These are phyloP conservation scores for Hartigia nigra DNA, from an alignment of 2,888 invertebrate genomes.

Conservation along the genomic window DNA sequence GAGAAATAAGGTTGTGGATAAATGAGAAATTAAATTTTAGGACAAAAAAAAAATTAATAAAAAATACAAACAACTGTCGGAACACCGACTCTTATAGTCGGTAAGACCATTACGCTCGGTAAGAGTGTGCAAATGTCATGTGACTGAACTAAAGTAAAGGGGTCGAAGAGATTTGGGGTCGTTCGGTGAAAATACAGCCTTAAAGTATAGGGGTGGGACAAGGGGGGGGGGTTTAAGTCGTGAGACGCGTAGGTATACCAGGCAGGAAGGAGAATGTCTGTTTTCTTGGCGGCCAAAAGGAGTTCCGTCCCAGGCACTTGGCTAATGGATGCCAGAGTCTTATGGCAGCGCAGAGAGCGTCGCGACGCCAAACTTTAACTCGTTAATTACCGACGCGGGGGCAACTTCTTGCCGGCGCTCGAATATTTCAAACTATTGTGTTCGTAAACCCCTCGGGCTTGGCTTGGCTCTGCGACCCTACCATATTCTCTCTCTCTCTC, in stretches of 20 bases:
- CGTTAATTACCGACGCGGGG: constrained; percentile 66
- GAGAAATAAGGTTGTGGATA: background rate
- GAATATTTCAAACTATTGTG: constrained; percentile 29
- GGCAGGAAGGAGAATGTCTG: constrained; percentile 41
- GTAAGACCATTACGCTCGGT: too few species aligned
- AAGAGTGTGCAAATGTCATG: background rate
- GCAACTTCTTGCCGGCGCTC: constrained; percentile 45
- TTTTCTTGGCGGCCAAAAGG: constrained; percentile 58
- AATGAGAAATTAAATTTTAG: background rate
- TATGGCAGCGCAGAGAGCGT: constrained; percentile 52
- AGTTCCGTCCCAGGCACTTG: constrained; percentile 59
- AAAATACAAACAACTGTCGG: background rate
- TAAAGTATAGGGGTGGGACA: background rate
- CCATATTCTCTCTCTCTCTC: constrained; percentile 20
- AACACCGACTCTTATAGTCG: background rate
- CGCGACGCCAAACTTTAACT: constrained; percentile 66
- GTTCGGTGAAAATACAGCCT: background rate
- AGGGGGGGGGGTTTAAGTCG: background rate
- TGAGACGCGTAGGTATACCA: background rate
- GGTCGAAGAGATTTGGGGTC: background rate
- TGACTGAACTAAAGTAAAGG: background rate
- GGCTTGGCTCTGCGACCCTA: constrained; percentile 46
- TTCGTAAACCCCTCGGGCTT: constrained; percentile 52
- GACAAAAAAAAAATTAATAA: background rate
- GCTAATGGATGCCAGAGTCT: constrained; percentile 65